phyloP scores from a whole-genome alignment of 2,113 vertebrate genomes.

The Phyllostomus discolor region DNA sequence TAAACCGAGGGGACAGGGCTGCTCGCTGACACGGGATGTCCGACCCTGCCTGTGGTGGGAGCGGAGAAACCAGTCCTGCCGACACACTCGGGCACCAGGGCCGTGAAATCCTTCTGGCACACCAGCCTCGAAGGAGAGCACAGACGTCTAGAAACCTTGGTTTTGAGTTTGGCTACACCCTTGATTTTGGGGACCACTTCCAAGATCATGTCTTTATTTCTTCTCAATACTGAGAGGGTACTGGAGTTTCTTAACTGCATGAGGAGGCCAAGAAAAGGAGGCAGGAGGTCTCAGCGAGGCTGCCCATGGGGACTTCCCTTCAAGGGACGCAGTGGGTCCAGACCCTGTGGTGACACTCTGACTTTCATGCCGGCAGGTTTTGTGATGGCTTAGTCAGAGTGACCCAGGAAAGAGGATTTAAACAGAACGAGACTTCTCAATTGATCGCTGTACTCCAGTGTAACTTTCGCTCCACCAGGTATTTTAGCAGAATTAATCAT shows the following conservation, averaged over 20 bases:
- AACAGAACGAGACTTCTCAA: neutral
- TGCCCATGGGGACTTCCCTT: neutral
- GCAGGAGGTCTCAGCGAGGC: neutral
- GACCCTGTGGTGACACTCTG: neutral
- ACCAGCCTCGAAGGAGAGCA: neutral
- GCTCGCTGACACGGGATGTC: neutral
- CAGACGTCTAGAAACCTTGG: neutral
- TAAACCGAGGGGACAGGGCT: neutral
- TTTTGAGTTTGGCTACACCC: neutral
- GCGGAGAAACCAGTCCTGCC: neutral
- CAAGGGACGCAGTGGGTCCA: neutral
- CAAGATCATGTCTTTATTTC: neutral
- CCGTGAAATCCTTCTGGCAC: neutral
- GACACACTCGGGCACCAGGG: neutral
- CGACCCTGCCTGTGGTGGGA: neutral
- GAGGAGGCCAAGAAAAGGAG: neutral
- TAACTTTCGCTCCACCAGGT: neutral
- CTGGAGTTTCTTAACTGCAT: neutral
- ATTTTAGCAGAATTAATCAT: constrained; percentile 1
- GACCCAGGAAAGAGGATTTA: neutral
- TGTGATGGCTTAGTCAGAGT: neutral
- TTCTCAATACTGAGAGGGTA: neutral
- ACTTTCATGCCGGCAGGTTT: neutral
- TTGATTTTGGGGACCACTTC: neutral
- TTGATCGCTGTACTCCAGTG: neutral